Percentiles rank a stretch among this genome's conserved stretches.
These are phyloP conservation scores for Drosophila sp. DNA, from an alignment of 1,140 invertebrate species.

Conservation along the genomic window DNA sequence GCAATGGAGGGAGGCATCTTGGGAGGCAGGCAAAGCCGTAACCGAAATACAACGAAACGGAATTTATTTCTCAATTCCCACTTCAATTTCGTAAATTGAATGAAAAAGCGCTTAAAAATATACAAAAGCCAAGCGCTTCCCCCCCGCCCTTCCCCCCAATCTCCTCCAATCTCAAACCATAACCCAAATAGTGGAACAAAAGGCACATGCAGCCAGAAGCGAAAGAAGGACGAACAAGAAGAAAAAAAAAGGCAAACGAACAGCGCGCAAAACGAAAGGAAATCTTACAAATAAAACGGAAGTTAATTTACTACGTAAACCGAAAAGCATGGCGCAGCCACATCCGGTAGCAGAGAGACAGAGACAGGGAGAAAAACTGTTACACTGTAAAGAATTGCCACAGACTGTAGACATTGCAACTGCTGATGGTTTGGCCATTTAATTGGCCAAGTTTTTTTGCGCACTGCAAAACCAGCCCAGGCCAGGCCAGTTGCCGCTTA, in stretches of 20 bases:
- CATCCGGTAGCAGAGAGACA: slow-evolving; percentile 51
- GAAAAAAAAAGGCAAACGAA: slow-evolving; percentile 64
- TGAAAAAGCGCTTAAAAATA: slow-evolving; percentile 82
- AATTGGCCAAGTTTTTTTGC: slow-evolving; percentile 69
- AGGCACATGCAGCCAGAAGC: slow-evolving; percentile 44
- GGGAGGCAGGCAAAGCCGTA: slow-evolving; percentile 33
- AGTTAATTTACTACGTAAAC: slow-evolving; percentile 83
- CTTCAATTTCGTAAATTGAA: slow-evolving; percentile 83
- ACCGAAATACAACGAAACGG: slow-evolving; percentile 67
- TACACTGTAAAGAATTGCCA: slow-evolving; percentile 60
- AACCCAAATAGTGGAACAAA: slow-evolving; percentile 73
- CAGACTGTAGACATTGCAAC: slow-evolving; percentile 29
- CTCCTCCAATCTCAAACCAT: slow-evolving; percentile 36
- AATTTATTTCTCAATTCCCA: slow-evolving; percentile 83
- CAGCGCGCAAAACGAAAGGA: slow-evolving; percentile 74
- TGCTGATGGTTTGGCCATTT: slow-evolving; percentile 58
- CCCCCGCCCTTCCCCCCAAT: slow-evolving; percentile 19
- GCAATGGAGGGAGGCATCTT: slow-evolving; percentile 30
- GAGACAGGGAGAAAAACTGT: slow-evolving; percentile 25
- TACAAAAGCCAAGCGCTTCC: slow-evolving; percentile 74
- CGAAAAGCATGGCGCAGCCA: slow-evolving; percentile 80
- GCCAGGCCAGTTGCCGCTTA: slow-evolving; percentile 47
- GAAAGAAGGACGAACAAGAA: slow-evolving; percentile 44
- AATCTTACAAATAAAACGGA: slow-evolving; percentile 83
- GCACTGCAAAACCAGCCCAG: slow-evolving; percentile 23